These are phyloP conservation scores for Fukomys damarensis DNA, from an alignment of 2,113 vertebrate genomes.

Conservation along the genomic window DNA sequence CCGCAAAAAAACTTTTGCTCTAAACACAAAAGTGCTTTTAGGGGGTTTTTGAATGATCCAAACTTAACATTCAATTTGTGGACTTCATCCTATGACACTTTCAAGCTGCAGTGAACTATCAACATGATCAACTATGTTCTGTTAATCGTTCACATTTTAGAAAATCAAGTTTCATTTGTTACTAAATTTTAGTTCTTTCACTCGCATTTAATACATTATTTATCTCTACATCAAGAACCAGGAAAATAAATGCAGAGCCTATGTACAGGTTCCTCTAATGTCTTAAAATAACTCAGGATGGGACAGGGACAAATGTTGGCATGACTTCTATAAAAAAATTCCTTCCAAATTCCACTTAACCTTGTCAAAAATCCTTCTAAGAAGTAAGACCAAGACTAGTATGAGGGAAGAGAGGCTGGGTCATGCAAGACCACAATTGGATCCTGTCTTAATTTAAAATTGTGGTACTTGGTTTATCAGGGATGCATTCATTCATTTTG, in stretches of 20 bases:
- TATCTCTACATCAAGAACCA: not conserved
- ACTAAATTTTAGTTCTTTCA: not conserved
- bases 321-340: not conserved
- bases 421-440: fast-evolving
- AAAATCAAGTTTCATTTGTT: not conserved
- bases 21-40: not conserved
- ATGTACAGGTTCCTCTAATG: not conserved
- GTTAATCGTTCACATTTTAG: not conserved
- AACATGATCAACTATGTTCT: not conserved
- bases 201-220: not conserved
- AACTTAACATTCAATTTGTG: not conserved
- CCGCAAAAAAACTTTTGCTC: not conserved
- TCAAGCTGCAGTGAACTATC: not conserved
- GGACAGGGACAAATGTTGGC: not conserved
- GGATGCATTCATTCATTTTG: not conserved
- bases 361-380: not conserved
- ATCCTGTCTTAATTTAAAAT: not conserved
- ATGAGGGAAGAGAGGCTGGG: not conserved
- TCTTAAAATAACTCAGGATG: not conserved
- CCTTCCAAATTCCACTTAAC: not conserved
- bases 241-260: not conserved
- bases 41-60: not conserved
- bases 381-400: not conserved
- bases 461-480: not conserved
- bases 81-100: not conserved